Conservation (phyloP, 2,888 invertebrate species). For the Eupithecia tripunctaria region DNA sequence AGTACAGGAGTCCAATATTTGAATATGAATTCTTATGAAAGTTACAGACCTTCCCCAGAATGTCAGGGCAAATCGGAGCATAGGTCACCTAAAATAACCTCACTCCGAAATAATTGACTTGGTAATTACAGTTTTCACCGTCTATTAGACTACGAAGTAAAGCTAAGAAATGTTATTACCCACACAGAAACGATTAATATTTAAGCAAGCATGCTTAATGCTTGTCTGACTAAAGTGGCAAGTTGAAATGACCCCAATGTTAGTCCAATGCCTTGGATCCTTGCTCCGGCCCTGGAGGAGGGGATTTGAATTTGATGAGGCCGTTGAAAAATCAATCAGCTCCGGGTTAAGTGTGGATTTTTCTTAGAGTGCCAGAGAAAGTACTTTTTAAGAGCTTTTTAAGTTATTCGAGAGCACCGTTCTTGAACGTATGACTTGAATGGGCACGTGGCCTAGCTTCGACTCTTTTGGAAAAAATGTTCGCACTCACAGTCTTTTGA, state of each 20-base stretch:
- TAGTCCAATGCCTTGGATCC: slow-evolving; percentile 1
- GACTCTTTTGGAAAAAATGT: neutral
- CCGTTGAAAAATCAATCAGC: slow-evolving; percentile 48
- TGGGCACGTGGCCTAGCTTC: neutral
- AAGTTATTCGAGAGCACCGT: slow-evolving; percentile 30
- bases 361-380: slow-evolving; percentile 30
- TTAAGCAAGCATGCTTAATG: neutral
- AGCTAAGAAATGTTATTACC: neutral
- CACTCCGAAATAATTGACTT: neutral
- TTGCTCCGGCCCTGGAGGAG: slow-evolving; percentile 19
- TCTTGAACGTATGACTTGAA: slow-evolving; percentile 19
- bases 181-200: neutral
- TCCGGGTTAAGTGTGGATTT: slow-evolving; percentile 42
- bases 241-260: neutral
- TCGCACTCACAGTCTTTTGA: neutral
- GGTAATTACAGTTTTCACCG: neutral
- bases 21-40: neutral
- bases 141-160: neutral
- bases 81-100: neutral
- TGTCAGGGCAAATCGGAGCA: neutral
- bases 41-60: neutral
- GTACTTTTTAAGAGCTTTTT: slow-evolving; percentile 35
- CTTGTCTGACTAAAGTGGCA: neutral
- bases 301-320: slow-evolving; percentile 44
- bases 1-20: neutral